Evolutionary conservation across 2,113 vertebrate genomes (phyloP).

Genomic region (Podiceps cristatus): DNA sequence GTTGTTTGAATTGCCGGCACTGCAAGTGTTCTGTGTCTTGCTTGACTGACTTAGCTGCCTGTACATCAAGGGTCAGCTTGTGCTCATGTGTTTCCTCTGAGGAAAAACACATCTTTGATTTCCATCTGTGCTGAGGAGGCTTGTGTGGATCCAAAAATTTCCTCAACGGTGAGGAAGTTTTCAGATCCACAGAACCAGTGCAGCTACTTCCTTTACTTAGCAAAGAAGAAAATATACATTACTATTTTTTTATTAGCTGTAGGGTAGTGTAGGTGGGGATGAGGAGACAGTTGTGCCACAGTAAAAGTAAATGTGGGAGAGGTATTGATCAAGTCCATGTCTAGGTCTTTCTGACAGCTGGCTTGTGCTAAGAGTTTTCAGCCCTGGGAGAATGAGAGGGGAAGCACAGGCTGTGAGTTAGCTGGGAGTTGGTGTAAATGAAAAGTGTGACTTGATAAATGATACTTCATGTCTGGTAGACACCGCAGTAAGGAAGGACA

Average conservation of each 20-base stretch:
- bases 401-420: not conserved
- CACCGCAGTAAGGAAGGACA: not conserved
- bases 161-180: not conserved
- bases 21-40: not conserved
- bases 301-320: not conserved
- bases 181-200: not conserved
- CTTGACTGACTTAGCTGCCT: not conserved
- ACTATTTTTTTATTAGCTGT: not conserved
- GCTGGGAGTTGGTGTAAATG: not conserved
- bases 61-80: not conserved
- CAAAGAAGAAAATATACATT: not conserved
- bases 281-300: not conserved
- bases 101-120: not conserved
- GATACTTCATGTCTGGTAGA: not conserved
- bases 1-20: not conserved
- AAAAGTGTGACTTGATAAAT: not conserved
- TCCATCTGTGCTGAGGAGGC: not conserved
- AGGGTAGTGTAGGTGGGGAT: not conserved
- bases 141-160: not conserved
- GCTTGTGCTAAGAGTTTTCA: not conserved
- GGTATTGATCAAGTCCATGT: not conserved
- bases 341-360: not conserved
- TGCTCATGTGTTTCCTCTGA: not conserved
- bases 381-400: not conserved
- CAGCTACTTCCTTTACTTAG: fast-evolving